Evolutionary conservation across 2,113 vertebrate species (phyloP).

Genomic region (Anhinga rufa): DNA sequence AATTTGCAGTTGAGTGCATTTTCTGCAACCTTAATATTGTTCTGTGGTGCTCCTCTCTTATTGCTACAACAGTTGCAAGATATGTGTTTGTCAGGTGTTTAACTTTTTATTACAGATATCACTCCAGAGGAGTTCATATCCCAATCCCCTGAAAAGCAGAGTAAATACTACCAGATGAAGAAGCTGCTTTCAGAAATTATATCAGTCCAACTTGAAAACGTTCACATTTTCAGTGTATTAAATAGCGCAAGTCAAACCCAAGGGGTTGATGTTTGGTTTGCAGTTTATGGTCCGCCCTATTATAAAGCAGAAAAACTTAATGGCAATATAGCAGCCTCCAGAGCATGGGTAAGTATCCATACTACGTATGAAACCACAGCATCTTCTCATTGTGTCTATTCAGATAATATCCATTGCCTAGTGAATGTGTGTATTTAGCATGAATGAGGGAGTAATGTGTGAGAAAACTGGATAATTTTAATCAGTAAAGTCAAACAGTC

Average conservation of each 20-base stretch:
- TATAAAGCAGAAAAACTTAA: slow-evolving; percentile 83
- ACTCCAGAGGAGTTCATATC: slow-evolving; percentile 81
- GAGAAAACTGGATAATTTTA: background rate
- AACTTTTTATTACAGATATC: slow-evolving; percentile 67
- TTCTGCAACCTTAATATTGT: background rate
- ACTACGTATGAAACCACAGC: background rate
- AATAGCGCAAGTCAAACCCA: slow-evolving; percentile 31
- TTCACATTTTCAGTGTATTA: slow-evolving; percentile 83
- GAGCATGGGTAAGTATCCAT: slow-evolving; percentile 68
- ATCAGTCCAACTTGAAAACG: slow-evolving; percentile 64
- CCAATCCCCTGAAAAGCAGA: slow-evolving; percentile 54
- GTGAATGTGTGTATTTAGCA: background rate
- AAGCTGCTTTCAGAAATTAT: slow-evolving; percentile 74
- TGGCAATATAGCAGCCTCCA: slow-evolving; percentile 77
- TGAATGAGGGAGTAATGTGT: background rate
- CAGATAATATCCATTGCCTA: background rate
- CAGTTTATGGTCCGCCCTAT: slow-evolving; percentile 76
- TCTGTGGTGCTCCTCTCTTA: background rate
- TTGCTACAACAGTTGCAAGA: background rate
- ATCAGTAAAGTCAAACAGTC: background rate
- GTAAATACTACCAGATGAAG: slow-evolving; percentile 74
- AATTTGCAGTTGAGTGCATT: background rate
- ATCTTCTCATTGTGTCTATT: background rate
- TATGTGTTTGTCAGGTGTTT: background rate
- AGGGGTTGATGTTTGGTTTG: slow-evolving; percentile 79